Evolutionary conservation across 1,140 invertebrate genomes (phyloP).

Genomic region (Platorchestia sp.): DNA sequence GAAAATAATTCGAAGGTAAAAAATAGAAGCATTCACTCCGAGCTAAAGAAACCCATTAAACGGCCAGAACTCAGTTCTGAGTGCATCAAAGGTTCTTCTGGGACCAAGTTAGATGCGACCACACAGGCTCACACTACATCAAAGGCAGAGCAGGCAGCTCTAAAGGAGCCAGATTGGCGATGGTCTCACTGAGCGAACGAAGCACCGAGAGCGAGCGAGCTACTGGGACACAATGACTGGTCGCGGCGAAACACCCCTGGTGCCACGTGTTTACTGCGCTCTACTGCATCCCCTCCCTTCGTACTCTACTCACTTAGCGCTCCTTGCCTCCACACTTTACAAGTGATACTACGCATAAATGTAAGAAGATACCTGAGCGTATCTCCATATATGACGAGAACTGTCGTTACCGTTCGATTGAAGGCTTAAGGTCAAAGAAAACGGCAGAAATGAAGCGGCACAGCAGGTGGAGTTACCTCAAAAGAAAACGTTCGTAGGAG

Average conservation of each 20-base stretch:
- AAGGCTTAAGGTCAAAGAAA: background rate
- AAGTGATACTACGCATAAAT: background rate
- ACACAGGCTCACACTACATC: constrained; percentile 48
- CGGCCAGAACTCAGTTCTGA: background rate
- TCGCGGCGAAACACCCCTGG: constrained; percentile 44
- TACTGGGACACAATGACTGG: constrained; percentile 35
- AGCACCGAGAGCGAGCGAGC: constrained; percentile 45
- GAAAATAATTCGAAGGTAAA: background rate
- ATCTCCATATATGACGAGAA: background rate
- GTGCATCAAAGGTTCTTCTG: constrained; percentile 26
- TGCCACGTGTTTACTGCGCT: constrained; percentile 51
- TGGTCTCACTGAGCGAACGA: constrained; percentile 24
- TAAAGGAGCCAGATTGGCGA: constrained; percentile 49
- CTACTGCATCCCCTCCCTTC: constrained; percentile 14
- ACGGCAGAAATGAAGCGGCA: constrained; percentile 39
- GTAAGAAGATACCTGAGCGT: background rate
- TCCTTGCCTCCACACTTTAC: background rate
- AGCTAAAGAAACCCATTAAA: background rate
- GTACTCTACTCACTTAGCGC: background rate
- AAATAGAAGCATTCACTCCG: background rate
- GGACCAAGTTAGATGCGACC: constrained; percentile 22
- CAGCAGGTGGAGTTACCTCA: constrained; percentile 47
- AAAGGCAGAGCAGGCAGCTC: constrained; percentile 38
- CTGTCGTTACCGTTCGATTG: background rate
- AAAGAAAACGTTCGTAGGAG: constrained; percentile 52